Conservation (phyloP, 2,797 vertebrate species). For the Xenops minutus region DNA sequence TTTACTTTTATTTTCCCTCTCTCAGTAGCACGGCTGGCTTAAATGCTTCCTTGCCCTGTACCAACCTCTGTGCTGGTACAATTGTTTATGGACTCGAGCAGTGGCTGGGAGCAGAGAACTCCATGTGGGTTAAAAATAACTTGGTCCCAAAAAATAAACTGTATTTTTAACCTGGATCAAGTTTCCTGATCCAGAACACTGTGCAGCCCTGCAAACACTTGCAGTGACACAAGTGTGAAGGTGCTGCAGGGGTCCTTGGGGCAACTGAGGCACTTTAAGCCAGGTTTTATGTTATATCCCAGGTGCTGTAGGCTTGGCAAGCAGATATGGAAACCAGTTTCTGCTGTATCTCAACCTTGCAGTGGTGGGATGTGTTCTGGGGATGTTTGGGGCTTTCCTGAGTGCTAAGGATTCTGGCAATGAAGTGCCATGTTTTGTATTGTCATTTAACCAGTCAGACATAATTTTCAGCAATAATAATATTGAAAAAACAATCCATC, state of each 20-base stretch:
- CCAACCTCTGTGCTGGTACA: background rate
- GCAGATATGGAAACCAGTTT: background rate
- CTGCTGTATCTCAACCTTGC: background rate
- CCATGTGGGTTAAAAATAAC: slow-evolving; percentile 58
- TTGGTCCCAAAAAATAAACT: slow-evolving; percentile 47
- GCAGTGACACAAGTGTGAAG: background rate
- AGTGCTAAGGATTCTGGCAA: background rate
- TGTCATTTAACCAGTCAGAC: background rate
- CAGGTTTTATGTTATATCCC: background rate
- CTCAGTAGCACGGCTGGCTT: background rate
- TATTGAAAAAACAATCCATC: background rate
- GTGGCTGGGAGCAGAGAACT: slow-evolving; percentile 16
- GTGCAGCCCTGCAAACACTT: background rate
- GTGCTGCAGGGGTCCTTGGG: background rate
- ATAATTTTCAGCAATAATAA: background rate
- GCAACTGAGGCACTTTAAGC: background rate
- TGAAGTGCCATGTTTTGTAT: background rate
- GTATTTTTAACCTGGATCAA: slow-evolving; percentile 64
- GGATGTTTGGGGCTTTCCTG: background rate
- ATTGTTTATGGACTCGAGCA: background rate
- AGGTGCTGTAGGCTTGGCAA: background rate
- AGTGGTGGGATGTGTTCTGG: background rate
- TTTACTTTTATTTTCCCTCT: background rate
- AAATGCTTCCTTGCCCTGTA: background rate
- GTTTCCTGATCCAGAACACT: slow-evolving; percentile 28